Evolutionary conservation across 1,140 invertebrate genomes (phyloP).

Genomic region (Bombus soroeensis): DNA sequence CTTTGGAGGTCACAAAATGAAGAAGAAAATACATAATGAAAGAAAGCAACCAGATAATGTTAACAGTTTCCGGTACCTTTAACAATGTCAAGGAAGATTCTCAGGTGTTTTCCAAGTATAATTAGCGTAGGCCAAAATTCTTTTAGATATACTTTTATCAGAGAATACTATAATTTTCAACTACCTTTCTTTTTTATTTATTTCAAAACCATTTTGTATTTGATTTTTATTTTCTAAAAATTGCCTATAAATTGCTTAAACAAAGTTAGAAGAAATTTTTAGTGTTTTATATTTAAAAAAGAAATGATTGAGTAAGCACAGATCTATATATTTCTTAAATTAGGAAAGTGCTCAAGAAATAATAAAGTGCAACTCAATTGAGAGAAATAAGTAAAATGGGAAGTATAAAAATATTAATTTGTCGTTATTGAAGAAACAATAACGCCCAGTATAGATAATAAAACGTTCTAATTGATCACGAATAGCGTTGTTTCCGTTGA

Average conservation of each 20-base stretch:
- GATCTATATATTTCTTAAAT: not conserved
- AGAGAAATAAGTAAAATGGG: not conserved
- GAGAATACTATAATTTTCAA: not conserved
- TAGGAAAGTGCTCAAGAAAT: not conserved
- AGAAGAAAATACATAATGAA: not conserved
- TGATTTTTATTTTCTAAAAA: not conserved
- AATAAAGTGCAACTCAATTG: not conserved
- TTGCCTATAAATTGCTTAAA: not conserved
- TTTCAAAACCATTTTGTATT: not conserved
- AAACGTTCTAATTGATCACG: slow-evolving; percentile 50
- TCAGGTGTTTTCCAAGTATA: slow-evolving; percentile 51
- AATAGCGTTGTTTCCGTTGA: slow-evolving; percentile 30
- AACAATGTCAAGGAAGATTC: slow-evolving; percentile 45
- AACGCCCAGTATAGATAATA: not conserved
- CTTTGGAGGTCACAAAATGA: not conserved
- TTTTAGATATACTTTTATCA: not conserved
- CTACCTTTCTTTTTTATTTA: not conserved
- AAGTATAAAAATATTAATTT: not conserved
- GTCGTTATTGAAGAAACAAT: not conserved
- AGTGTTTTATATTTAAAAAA: not conserved
- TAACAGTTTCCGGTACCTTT: slow-evolving; percentile 50
- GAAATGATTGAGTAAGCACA: not conserved
- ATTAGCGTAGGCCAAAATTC: slow-evolving; percentile 41
- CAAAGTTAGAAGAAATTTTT: no score
- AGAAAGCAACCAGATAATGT: slow-evolving; percentile 10